These are phyloP conservation scores for Enteromius paludinosus DNA, from an alignment of 2,797 vertebrate species.

Conservation along the genomic window DNA sequence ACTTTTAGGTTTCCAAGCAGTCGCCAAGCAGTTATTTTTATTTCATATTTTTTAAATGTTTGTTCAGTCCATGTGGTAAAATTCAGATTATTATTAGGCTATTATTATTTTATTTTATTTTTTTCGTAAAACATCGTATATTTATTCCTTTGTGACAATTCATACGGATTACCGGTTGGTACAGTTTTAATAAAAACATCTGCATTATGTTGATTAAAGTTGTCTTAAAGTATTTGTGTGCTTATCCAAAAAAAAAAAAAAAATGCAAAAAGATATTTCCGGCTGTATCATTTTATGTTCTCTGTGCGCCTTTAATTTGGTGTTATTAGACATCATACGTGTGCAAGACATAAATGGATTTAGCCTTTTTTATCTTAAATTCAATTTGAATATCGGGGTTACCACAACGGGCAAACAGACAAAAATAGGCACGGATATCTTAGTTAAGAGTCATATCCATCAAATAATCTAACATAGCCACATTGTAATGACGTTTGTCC, in stretches of 20 bases:
- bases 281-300: not conserved
- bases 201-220: not conserved
- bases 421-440: constrained; percentile 18
- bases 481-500: constrained; percentile 29
- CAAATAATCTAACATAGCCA: constrained; percentile 16
- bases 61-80: too few relatives aligned
- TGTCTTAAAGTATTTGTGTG: not conserved
- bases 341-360: not conserved
- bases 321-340: not conserved
- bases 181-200: too few relatives aligned
- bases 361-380: not conserved
- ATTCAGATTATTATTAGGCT: not conserved
- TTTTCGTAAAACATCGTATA: not conserved
- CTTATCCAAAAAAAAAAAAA: not conserved
- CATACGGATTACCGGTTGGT: not conserved
- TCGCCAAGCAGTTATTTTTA: constrained; percentile 57
- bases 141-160: not conserved
- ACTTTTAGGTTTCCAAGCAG: not conserved
- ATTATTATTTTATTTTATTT: not conserved
- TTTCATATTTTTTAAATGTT: not conserved
- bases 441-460: constrained; percentile 30
- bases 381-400: not conserved
- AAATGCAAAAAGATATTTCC: not conserved
- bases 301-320: not conserved
- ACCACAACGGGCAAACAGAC: constrained; percentile 3